Conservation (phyloP, 1,140 invertebrate genomes). For the Calycopis cecrops region DNA sequence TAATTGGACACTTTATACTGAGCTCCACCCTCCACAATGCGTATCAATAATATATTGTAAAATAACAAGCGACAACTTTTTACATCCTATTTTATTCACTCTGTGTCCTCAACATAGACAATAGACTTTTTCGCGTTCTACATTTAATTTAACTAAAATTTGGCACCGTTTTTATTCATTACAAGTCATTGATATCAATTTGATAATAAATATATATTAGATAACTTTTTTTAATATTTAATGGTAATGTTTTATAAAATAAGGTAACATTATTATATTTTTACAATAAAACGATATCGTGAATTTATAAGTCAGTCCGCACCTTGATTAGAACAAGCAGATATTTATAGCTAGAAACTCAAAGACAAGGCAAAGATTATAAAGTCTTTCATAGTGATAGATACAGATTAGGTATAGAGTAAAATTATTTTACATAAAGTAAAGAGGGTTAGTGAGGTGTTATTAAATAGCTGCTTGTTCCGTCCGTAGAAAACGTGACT, state of each 20-base stretch:
- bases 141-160: too few relatives aligned
- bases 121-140: too few relatives aligned
- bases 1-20: too few relatives aligned
- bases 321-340: slow-evolving; percentile 14
- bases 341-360: neutral
- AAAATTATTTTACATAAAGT: too few relatives aligned
- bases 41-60: too few relatives aligned
- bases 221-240: slow-evolving; percentile 1
- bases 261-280: slow-evolving; percentile 2
- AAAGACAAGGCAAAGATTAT: neutral
- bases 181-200: neutral
- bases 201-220: slow-evolving; percentile 3
- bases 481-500: slow-evolving; percentile 29
- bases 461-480: slow-evolving; percentile 29
- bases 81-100: too few relatives aligned
- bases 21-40: too few relatives aligned
- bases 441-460: neutral
- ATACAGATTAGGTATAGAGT: too few relatives aligned
- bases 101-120: too few relatives aligned
- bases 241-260: slow-evolving; percentile 3
- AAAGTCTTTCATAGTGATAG: neutral
- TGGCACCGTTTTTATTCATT: neutral
- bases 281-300: slow-evolving; percentile 2
- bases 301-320: slow-evolving; percentile 11
- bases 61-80: too few relatives aligned